Percentiles rank a stretch among this genome's conserved stretches.
Conservation (phyloP, 2,797 vertebrate genomes). For the Siniperca scherzeri region DNA sequence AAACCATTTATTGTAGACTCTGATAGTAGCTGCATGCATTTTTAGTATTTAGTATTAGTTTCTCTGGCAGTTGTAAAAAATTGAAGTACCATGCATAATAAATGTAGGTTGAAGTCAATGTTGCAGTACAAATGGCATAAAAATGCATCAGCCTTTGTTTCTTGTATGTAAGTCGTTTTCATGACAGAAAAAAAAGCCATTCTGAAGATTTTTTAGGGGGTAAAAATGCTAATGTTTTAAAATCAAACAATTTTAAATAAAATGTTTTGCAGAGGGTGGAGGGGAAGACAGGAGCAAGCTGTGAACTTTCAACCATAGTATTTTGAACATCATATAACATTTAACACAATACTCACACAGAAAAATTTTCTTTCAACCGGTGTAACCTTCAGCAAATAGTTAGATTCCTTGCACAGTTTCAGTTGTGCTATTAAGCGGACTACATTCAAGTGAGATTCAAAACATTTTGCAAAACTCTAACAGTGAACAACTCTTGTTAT, state of each 20-base stretch:
- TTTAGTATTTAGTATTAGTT: constrained; percentile 3
- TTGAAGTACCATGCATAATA: constrained; percentile 30
- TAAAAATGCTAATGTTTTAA: not conserved
- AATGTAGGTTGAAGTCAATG: constrained; percentile 48
- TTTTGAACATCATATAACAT: constrained; percentile 1
- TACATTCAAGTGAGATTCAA: constrained; percentile 1
- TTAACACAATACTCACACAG: not conserved
- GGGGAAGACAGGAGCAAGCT: not conserved
- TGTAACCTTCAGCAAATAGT: constrained; percentile 6
- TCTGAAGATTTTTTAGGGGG: not conserved
- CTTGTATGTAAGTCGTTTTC: constrained; percentile 3
- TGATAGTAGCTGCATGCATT: constrained; percentile 25
- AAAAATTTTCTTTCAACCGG: not conserved
- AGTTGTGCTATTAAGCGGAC: not conserved
- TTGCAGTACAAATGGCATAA: constrained; percentile 47
- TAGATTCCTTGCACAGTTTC: not conserved
- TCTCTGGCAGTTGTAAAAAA: constrained; percentile 29
- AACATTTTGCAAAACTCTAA: not conserved
- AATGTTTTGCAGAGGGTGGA: not conserved
- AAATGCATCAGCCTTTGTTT: constrained; percentile 27
- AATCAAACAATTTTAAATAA: constrained; percentile 5
- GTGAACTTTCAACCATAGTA: not conserved
- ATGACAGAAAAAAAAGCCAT: not conserved
- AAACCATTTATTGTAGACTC: constrained; percentile 26
- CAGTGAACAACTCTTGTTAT: not conserved